A percentile compares a stretch with the other conserved stretches of the same genome.
phyloP scores from a whole-genome alignment of 2,113 vertebrate species.

The Boulengerochromis microlepis region DNA sequence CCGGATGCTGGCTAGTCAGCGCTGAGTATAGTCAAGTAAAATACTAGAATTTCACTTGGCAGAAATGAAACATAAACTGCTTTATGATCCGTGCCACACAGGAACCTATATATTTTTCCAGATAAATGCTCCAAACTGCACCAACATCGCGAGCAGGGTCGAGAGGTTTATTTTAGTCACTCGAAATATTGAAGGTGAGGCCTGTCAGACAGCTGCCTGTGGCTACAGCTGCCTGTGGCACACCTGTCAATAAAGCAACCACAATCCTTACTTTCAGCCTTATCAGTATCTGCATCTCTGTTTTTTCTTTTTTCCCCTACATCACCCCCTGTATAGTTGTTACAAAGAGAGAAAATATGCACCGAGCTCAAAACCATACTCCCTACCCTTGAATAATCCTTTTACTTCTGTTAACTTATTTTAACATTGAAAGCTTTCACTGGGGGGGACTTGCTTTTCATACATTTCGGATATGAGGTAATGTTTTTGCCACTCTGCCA shows the following conservation, averaged over 20 bases:
- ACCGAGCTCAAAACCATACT: not conserved
- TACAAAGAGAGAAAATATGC: not conserved
- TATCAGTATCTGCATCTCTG: not conserved
- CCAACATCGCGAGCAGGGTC: not conserved
- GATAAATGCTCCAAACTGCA: not conserved
- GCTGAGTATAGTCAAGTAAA: not conserved
- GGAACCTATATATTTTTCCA: not conserved
- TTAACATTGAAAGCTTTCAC: not conserved
- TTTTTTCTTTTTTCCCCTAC: accelerated
- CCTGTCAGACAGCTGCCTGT: not conserved
- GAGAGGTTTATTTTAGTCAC: not conserved
- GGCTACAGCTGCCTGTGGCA: not conserved
- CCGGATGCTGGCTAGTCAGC: not conserved
- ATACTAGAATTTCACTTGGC: not conserved
- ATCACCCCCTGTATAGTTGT: not conserved
- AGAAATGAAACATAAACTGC: not conserved
- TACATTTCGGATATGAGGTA: not conserved
- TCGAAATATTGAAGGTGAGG: not conserved
- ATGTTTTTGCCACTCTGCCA: not conserved
- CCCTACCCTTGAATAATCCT: not conserved
- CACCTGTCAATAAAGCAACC: not conserved
- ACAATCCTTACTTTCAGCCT: not conserved
- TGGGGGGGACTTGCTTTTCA: not conserved
- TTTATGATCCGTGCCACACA: not conserved
- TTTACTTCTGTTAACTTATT: not conserved